Percentiles rank a stretch among this genome's conserved stretches.
Conservation (phyloP, 35 echinoderm and acorn worm species). For the Strongylocentrotus purpuratus region DNA sequence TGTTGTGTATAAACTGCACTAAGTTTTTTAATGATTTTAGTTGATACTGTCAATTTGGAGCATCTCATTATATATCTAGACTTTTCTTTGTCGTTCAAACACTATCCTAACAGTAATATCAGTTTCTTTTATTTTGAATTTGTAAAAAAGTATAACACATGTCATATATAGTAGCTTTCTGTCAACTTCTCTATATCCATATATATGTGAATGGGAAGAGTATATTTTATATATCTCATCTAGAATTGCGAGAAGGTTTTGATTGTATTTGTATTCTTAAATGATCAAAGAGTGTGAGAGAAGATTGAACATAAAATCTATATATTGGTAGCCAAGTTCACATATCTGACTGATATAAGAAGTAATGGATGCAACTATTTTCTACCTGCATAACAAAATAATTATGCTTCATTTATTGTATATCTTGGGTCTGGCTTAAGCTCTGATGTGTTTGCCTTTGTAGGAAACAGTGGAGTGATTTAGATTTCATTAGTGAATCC, state of each 20-base stretch:
- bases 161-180: neutral
- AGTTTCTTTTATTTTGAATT: neutral
- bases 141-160: neutral
- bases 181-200: neutral
- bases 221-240: neutral
- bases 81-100: neutral
- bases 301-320: conserved; percentile 1
- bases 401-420: neutral
- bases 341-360: conserved; percentile 1
- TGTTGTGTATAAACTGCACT: neutral
- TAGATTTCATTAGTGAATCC: neutral
- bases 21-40: neutral
- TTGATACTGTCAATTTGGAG: neutral
- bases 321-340: conserved; percentile 27
- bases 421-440: neutral
- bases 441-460: neutral
- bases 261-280: neutral
- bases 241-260: neutral
- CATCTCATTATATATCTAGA: neutral
- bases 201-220: neutral
- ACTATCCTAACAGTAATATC: neutral
- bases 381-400: neutral
- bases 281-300: neutral
- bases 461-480: neutral
- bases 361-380: conserved; percentile 28